Conservation (phyloP, 2,797 vertebrate genomes). For the Lepilemur ruficaudatus region DNA sequence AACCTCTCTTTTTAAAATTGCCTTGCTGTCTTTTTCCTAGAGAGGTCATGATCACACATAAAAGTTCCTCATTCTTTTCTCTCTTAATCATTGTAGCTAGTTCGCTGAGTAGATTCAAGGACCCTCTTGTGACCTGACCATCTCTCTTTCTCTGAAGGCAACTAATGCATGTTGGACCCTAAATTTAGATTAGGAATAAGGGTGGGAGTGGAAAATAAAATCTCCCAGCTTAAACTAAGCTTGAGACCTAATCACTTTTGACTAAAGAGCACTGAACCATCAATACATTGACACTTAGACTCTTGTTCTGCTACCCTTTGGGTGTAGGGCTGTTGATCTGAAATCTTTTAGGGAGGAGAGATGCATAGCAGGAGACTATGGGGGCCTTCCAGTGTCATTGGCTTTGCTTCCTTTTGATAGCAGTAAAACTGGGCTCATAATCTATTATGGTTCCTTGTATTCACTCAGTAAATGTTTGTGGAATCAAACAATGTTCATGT, state of each 20-base stretch:
- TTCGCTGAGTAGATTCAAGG: not conserved
- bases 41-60: not conserved
- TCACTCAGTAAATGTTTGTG: not conserved
- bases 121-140: not conserved
- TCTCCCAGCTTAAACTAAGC: not conserved
- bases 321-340: not conserved
- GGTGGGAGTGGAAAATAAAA: not conserved
- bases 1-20: not conserved
- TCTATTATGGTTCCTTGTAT: not conserved
- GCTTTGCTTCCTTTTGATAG: not conserved
- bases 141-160: slow-evolving; percentile 14
- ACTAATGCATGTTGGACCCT: not conserved
- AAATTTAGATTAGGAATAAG: not conserved
- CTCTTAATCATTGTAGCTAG: not conserved
- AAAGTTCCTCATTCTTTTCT: not conserved
- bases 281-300: not conserved
- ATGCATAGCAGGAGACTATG: not conserved
- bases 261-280: not conserved
- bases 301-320: not conserved
- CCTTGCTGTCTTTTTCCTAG: not conserved
- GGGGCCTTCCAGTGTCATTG: not conserved
- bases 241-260: not conserved
- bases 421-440: not conserved
- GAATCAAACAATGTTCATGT: not conserved
- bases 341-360: not conserved